Evolutionary conservation across 2,888 invertebrate genomes (phyloP).

Genomic region (Pollenia amentaria): DNA sequence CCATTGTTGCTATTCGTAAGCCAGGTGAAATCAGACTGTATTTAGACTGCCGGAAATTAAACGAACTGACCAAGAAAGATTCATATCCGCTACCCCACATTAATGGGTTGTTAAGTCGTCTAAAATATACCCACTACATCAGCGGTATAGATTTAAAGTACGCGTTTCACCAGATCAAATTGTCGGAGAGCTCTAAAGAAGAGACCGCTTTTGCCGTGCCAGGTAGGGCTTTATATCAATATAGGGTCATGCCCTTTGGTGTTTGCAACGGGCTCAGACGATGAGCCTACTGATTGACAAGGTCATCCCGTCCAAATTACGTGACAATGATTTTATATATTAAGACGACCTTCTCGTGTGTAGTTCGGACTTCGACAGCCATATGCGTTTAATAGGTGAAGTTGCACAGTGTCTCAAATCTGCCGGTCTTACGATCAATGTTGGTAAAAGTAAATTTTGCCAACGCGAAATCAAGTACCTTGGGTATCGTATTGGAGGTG

Average conservation of each 20-base stretch:
- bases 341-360: neutral
- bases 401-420: neutral
- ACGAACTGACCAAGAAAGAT: neutral
- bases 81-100: neutral
- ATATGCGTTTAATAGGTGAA: neutral
- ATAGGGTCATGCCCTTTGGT: conserved; percentile 28
- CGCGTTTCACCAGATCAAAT: neutral
- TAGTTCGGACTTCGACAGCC: neutral
- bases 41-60: conserved; percentile 1
- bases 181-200: neutral
- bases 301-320: neutral
- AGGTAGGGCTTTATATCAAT: conserved; percentile 12
- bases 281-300: conserved; percentile 1
- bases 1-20: too few relatives aligned
- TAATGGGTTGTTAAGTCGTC: neutral
- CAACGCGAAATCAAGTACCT: too few relatives aligned
- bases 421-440: conserved; percentile 6
- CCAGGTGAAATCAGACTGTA: neutral
- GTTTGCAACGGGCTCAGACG: neutral
- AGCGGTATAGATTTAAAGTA: neutral
- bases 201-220: conserved; percentile 7
- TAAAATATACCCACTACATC: neutral
- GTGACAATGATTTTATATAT: neutral
- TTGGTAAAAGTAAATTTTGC: neutral
- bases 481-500: conserved; percentile 31